Evolutionary conservation across 2,888 invertebrate species (phyloP), one percentile per base, ranked within the genome.

Genomic region (Hypolimnas misippus): DNA sequence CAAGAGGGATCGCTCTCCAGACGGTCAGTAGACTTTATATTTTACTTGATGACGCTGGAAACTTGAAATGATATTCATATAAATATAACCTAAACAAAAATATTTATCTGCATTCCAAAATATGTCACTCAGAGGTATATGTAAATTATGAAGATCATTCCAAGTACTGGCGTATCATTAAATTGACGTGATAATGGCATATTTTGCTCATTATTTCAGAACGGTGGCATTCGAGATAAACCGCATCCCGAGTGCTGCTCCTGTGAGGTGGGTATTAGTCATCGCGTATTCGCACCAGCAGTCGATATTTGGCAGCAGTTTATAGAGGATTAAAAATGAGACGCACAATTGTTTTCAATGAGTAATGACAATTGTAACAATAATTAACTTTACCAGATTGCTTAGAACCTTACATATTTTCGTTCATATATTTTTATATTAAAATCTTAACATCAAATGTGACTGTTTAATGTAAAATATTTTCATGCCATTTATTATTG

Each of bases 151-250:
- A 62, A 79, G 80, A 77, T 85, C 74, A 84, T 83, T 71, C 80
- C 67, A 66, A 72, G 78, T 71, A 67, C 73, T 69, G 79, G 86
- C 78, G 84, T 73, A 71, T 72, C 66, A 71, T 66, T 63, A 75
- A 62, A 73, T 86, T 86, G 87, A 84, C 86, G 77, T 76, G 75
- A 87, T 92, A 92, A 92, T 92, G 92, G 90, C 92, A 87, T 83
- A 77, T 78, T 92, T 81, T 89, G 92, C 89, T 92, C 89, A 79
- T 92, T 87, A 88, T 92, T 92, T 92, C 92, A 92, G 92, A 91
- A 78, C 81, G 84, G 86, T 87, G 90, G 87, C 83, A 84, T 81
- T 78, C 79, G 81, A 73, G 82, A 77, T 79, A 79, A 79, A 84
- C 83, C 84, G 77, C 83, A 81, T 80, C 78, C 78, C 73, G 77